Conservation (phyloP, 2,113 vertebrate genomes). For the Acrocephalus arundinaceus region DNA sequence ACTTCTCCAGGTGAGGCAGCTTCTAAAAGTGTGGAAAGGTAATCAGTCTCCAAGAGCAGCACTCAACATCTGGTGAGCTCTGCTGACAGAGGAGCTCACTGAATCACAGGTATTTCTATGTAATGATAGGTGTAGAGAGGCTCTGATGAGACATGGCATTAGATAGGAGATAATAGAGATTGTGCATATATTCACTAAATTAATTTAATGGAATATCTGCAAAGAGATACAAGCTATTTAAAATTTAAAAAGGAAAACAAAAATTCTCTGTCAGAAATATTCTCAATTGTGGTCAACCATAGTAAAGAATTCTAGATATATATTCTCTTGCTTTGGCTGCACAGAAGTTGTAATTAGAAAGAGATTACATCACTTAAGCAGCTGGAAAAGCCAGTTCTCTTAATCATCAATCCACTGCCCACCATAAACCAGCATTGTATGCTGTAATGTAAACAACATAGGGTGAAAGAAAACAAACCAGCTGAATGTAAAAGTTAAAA, state of each 20-base stretch:
- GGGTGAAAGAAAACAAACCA: not conserved
- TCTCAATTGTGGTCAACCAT: not conserved
- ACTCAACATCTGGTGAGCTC: not conserved
- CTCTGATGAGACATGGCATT: not conserved
- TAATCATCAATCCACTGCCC: not conserved
- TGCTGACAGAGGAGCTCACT: not conserved
- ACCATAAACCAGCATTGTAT: not conserved
- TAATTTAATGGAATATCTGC: not conserved
- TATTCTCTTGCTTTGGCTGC: not conserved
- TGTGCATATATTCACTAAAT: not conserved
- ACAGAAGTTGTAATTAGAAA: not conserved
- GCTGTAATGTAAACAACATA: not conserved
- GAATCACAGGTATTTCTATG: not conserved
- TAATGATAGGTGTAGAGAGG: not conserved
- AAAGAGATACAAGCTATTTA: not conserved
- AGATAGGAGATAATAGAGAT: not conserved
- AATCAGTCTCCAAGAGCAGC: not conserved
- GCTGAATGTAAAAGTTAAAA: not conserved
- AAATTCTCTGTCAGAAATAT: not conserved
- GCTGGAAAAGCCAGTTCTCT: conserved; percentile 15
- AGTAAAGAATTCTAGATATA: not conserved
- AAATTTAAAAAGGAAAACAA: not conserved
- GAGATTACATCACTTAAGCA: not conserved
- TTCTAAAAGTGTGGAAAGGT: not conserved
- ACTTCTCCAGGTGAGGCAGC: not conserved